A percentile compares a stretch with the other conserved stretches of the same genome.
These are phyloP conservation scores for Adineta ricciae DNA, from an alignment of 2,888 invertebrate genomes.

Conservation along the genomic window DNA sequence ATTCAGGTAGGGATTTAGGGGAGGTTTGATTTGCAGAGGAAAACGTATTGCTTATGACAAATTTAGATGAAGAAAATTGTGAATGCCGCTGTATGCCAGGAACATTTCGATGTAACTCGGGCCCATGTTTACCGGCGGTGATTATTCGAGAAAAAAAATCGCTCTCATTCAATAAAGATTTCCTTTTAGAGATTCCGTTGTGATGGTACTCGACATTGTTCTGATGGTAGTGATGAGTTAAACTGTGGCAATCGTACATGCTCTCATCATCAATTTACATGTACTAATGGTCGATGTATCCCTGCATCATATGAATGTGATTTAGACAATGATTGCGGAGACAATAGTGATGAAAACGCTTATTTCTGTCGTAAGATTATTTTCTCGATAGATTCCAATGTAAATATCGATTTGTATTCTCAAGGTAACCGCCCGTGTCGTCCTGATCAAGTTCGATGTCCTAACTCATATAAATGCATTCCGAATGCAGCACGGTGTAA, in stretches of 20 bases:
- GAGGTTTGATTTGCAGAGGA: not conserved
- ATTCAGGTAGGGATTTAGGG: not conserved
- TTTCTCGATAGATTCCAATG: not conserved
- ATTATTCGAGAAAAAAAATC: conserved; percentile 62
- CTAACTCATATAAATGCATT: conserved; percentile 32
- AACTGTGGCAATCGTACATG: conserved; percentile 20
- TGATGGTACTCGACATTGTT: conserved; percentile 68
- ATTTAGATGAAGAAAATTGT: conserved; percentile 14
- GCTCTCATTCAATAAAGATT: conserved; percentile 41
- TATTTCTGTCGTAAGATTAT: conserved; percentile 52
- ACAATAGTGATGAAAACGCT: conserved; percentile 86
- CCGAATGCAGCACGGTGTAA: conserved; percentile 61
- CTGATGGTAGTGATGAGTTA: conserved; percentile 72
- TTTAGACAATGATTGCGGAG: conserved; percentile 86
- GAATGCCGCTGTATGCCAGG: conserved; percentile 21
- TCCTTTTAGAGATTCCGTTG: conserved; percentile 59
- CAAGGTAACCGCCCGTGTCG: conserved; percentile 26
- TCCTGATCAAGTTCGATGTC: conserved; percentile 23
- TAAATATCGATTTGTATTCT: not conserved
- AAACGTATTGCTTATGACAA: not conserved
- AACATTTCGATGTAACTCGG: conserved; percentile 58
- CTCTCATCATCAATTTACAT: conserved; percentile 33
- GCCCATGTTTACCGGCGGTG: conserved; percentile 52
- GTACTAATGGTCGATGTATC: conserved; percentile 53
- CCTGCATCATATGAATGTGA: conserved; percentile 90